These are phyloP conservation scores for Desmophyllum pertusum DNA, from an alignment of 92 coral and sea anemone species.

Conservation along the genomic window DNA sequence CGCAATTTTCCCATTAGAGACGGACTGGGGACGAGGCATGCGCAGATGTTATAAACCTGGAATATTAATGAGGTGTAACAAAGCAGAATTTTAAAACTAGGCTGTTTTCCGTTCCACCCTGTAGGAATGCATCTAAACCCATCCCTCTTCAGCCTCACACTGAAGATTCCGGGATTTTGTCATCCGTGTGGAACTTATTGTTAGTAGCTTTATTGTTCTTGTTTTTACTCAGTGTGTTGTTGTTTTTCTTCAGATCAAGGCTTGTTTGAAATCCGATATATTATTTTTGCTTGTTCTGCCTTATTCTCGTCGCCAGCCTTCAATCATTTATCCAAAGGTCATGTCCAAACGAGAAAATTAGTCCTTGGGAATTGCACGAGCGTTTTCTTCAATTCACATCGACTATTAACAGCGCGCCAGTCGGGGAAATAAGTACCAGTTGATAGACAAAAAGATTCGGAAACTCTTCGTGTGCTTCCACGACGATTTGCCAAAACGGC, in stretches of 20 bases:
- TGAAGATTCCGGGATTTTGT: slow-evolving; percentile 58
- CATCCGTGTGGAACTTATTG: slow-evolving; percentile 62
- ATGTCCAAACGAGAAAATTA: too few species aligned
- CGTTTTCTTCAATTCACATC: too few species aligned
- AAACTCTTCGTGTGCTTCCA: too few species aligned
- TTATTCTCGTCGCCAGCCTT: not conserved
- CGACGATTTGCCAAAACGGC: too few species aligned
- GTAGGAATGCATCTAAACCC: slow-evolving; percentile 59
- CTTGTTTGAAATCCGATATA: too few species aligned
- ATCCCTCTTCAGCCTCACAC: slow-evolving; percentile 17
- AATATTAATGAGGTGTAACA: too few species aligned
- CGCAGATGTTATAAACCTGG: too few species aligned
- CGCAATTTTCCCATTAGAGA: not conserved
- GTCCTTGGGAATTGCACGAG: too few species aligned
- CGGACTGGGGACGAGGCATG: too few species aligned
- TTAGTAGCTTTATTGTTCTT: slow-evolving; percentile 49
- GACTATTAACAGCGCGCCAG: too few species aligned
- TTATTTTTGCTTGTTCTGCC: not conserved
- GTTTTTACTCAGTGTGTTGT: not conserved
- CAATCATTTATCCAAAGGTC: not conserved
- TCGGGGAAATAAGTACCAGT: too few species aligned
- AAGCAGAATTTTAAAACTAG: not conserved
- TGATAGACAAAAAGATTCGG: too few species aligned
- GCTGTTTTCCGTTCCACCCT: slow-evolving; percentile 31
- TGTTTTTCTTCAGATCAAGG: not conserved